A percentile compares a stretch with the other conserved stretches of the same genome.
phyloP scores from a whole-genome alignment of 2,888 invertebrate genomes.

The Drepana falcataria region DNA sequence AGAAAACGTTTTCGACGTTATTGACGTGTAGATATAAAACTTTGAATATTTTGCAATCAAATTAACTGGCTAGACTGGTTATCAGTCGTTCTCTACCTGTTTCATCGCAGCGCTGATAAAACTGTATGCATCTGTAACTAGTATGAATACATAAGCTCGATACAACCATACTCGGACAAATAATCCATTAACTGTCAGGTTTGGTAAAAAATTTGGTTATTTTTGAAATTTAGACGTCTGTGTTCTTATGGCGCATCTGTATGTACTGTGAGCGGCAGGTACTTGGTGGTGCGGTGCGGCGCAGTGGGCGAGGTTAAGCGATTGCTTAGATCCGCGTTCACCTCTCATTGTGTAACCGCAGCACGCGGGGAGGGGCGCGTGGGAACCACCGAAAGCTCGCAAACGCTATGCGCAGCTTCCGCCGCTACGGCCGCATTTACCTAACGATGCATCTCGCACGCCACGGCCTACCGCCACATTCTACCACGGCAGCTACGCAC shows the following conservation, averaged over 20 bases:
- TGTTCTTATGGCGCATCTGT: conserved; percentile 7
- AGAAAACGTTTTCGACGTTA: background rate
- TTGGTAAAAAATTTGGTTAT: background rate
- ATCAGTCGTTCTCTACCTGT: background rate
- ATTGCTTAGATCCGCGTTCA: conserved; percentile 79
- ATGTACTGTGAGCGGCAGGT: background rate
- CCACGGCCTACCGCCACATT: conserved; percentile 29
- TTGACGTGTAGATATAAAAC: too few relatives aligned
- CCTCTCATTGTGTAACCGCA: conserved; percentile 75
- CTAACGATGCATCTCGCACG: conserved; percentile 67
- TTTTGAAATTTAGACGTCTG: conserved; percentile 7
- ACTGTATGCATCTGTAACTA: background rate
- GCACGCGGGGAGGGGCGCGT: conserved; percentile 56
- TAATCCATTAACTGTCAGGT: too few relatives aligned
- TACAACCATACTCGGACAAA: too few relatives aligned
- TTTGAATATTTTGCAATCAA: too few relatives aligned
- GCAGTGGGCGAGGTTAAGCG: conserved; percentile 78
- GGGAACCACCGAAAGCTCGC: conserved; percentile 77
- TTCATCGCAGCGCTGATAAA: background rate
- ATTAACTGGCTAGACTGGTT: background rate
- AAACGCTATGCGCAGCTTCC: conserved; percentile 64
- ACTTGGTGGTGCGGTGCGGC: conserved; percentile 34
- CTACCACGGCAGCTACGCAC: conserved; percentile 24
- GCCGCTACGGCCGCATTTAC: conserved; percentile 63
- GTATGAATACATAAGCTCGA: too few relatives aligned